Conservation (phyloP, 2,113 vertebrate species). For the Carassius gibelio region DNA sequence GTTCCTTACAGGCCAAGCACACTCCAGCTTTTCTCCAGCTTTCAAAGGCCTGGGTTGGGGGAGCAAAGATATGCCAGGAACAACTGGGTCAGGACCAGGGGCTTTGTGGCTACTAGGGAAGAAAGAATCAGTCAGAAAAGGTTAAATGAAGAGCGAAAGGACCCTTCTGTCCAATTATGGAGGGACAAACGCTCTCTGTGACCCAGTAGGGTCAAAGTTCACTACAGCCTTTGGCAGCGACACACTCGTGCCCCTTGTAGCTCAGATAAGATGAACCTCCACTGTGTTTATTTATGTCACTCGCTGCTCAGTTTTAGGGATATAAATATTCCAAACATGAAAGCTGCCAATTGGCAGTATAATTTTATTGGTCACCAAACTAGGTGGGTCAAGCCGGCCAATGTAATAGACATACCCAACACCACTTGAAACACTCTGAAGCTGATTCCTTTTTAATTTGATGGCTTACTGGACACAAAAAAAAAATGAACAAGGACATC, state of each 20-base stretch:
- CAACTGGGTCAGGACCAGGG: slow-evolving; percentile 77
- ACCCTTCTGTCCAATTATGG: slow-evolving; percentile 79
- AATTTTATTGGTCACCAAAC: slow-evolving; percentile 70
- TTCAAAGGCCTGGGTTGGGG: slow-evolving; percentile 76
- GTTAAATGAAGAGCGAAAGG: slow-evolving; percentile 81
- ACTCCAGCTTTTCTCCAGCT: slow-evolving; percentile 79
- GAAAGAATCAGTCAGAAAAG: slow-evolving; percentile 74
- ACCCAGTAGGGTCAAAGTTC: slow-evolving; percentile 74
- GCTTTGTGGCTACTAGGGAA: slow-evolving; percentile 70
- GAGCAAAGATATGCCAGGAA: slow-evolving; percentile 72
- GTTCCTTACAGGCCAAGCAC: slow-evolving; percentile 77
- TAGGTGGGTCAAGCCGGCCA: neutral
- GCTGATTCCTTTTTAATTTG: slow-evolving; percentile 9
- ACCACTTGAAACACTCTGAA: neutral
- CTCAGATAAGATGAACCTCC: slow-evolving; percentile 75
- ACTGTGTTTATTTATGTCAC: slow-evolving; percentile 76
- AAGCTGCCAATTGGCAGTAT: slow-evolving; percentile 75
- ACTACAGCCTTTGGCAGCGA: slow-evolving; percentile 69
- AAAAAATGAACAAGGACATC: slow-evolving; percentile 26
- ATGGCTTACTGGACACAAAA: neutral
- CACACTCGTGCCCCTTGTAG: slow-evolving; percentile 77
- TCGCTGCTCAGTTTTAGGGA: slow-evolving; percentile 69
- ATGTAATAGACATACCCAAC: neutral
- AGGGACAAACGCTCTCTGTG: slow-evolving; percentile 75
- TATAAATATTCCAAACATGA: slow-evolving; percentile 75